phyloP scores from a whole-genome alignment of 2,888 invertebrate species.

The Parascotia fuliginaria region DNA sequence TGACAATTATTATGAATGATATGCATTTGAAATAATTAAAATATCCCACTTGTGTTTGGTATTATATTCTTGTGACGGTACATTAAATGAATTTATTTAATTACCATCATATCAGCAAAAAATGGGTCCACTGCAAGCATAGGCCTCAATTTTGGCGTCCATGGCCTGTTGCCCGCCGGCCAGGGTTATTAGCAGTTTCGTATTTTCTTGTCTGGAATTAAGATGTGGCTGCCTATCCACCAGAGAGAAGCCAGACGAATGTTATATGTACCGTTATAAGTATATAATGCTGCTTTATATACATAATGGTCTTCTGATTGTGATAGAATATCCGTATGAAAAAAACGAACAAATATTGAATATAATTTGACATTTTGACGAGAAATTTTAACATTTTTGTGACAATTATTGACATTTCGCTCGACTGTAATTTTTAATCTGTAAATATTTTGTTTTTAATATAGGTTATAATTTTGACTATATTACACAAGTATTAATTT shows the following conservation, averaged over 20 bases:
- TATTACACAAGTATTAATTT: too few species aligned
- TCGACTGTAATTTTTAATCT: constrained; percentile 42
- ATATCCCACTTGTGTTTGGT: not conserved
- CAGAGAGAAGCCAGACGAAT: too few species aligned
- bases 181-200: too few species aligned
- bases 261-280: too few species aligned
- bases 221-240: too few species aligned
- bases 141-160: too few species aligned
- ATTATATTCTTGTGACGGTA: not conserved
- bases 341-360: constrained; percentile 36
- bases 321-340: constrained; percentile 13
- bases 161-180: too few species aligned
- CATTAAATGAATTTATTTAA: not conserved
- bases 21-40: constrained; percentile 1
- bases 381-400: constrained; percentile 6
- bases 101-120: too few species aligned
- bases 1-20: not conserved
- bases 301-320: constrained; percentile 16
- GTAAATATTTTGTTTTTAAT: constrained; percentile 33
- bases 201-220: too few species aligned
- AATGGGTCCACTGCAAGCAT: too few species aligned
- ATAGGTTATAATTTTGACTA: constrained; percentile 2
- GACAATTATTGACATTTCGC: constrained; percentile 34
- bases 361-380: constrained; percentile 21
- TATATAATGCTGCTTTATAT: too few species aligned